Percentiles rank a stretch among this genome's conserved stretches.
These are phyloP conservation scores for Rhinophrynus dorsalis DNA, from an alignment of 2,797 vertebrate genomes.

Conservation along the genomic window DNA sequence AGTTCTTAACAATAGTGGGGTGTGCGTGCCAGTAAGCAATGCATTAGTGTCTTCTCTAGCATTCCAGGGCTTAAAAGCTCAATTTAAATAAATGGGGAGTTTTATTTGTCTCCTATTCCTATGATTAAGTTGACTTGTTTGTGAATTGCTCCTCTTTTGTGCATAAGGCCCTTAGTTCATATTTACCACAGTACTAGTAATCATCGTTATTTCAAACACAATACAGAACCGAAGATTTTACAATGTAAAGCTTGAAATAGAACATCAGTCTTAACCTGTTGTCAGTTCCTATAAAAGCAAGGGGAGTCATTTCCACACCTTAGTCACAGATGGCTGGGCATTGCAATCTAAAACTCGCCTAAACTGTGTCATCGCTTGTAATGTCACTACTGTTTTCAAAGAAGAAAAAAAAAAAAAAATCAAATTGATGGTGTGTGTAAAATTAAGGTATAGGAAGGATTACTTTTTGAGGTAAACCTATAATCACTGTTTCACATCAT, in stretches of 20 bases:
- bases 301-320: constrained; percentile 29
- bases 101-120: too few species aligned
- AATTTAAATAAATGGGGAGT: too few species aligned
- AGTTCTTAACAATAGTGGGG: too few species aligned
- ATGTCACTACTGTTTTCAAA: constrained; percentile 45
- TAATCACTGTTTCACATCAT: constrained; percentile 53
- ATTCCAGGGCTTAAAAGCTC: too few species aligned
- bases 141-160: too few species aligned
- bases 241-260: constrained; percentile 14
- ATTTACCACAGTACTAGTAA: too few species aligned
- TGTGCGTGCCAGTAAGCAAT: too few species aligned
- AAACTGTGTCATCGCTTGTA: constrained; percentile 33
- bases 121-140: too few species aligned
- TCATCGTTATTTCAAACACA: too few species aligned
- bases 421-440: constrained; percentile 42
- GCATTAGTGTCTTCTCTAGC: too few species aligned
- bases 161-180: too few species aligned
- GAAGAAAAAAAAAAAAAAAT: constrained; percentile 39
- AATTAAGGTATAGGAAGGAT: constrained; percentile 49
- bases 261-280: constrained; percentile 15
- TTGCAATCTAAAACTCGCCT: constrained; percentile 41
- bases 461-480: constrained; percentile 53
- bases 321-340: constrained; percentile 31
- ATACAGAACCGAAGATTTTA: constrained; percentile 2
- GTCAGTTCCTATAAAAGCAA: constrained; percentile 21